Base-by-base conservation (phyloP, 1,140 invertebrate genomes). In the Diploscapter pachys region DNA sequence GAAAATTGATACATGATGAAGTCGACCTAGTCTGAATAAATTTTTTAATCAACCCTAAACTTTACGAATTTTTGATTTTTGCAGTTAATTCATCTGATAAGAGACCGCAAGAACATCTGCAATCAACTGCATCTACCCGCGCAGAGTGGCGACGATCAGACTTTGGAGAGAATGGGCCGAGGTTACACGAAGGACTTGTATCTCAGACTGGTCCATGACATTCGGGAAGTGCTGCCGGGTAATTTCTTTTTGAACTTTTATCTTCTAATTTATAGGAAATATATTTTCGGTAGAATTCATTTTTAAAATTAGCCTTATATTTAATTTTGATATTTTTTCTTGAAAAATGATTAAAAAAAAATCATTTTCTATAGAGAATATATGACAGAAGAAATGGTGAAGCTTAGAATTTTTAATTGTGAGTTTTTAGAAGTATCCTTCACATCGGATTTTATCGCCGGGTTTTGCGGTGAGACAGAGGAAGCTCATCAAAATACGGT, bases 401-500 rank as follows among this genome's bases (percentile, higher is more conserved):
- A 31, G 31, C 31, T 31, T 31, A 31, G 31, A 31, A 31, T 31
- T 31, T 31, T 31, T 31, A 31, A 31, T 31, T 31, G 31, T 31
- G 31, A 31, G n/a, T 31, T 31, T 31, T 31, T 73, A 88, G 87
- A 85, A 78, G 85, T 97, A 53, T 89, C 90, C 0, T 83, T 98
- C 2, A 93, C 93, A 6, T 95, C 92, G 83, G 95, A 98, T 88
- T 96, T 98, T 85, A 98, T 98, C 81, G 92, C 92, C 85, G 96
- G 95, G 0, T 98, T 98, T 88, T 98, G 95, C 86, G 92, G 92
- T 3, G 96, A 98, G 89, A 96, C 94, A 0, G 93, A 96, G 53
- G 89, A 90, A 70, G 92, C 95, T 84, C 96, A 98, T 87, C 80
- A 91, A 73, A 92, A 95, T 74, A 98, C 95, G 0, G 73, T 98